Conservation (phyloP, 2,797 vertebrate genomes). For the Anguilla obscura region DNA sequence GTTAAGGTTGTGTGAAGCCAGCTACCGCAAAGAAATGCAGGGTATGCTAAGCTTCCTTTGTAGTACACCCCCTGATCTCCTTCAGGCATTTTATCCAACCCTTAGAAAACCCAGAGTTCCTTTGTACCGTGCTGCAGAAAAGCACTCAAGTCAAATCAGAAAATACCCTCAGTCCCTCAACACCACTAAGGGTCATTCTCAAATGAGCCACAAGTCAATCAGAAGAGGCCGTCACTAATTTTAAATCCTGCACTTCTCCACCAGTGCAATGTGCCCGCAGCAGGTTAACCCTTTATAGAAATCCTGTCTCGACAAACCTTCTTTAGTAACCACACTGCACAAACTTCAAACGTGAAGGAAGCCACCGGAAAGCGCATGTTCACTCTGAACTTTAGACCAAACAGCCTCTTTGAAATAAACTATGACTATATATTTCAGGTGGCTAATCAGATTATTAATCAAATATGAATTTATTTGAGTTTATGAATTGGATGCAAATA, state of each 20-base stretch:
- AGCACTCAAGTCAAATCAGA: not conserved
- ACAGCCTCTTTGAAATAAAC: not conserved
- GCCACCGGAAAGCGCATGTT: not conserved
- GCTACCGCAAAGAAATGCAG: too few relatives aligned
- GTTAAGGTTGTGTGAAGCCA: too few relatives aligned
- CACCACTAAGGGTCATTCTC: not conserved
- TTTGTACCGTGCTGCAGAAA: too few relatives aligned
- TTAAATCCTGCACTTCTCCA: not conserved
- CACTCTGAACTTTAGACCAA: not conserved
- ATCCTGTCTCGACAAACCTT: not conserved
- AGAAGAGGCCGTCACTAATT: not conserved
- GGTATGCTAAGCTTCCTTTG: too few relatives aligned
- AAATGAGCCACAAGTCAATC: not conserved
- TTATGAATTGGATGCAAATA: not conserved
- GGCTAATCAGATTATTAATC: slow-evolving; percentile 14
- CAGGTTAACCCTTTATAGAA: not conserved
- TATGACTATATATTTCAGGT: not conserved
- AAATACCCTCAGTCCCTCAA: not conserved
- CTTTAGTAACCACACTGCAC: not conserved
- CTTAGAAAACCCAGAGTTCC: too few relatives aligned
- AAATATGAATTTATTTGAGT: not conserved
- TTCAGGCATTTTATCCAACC: too few relatives aligned
- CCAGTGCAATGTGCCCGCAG: not conserved
- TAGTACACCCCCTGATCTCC: too few relatives aligned
- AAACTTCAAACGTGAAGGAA: not conserved